Conservation (phyloP, 2,797 vertebrate species). For the Sebastiscus tertius region DNA sequence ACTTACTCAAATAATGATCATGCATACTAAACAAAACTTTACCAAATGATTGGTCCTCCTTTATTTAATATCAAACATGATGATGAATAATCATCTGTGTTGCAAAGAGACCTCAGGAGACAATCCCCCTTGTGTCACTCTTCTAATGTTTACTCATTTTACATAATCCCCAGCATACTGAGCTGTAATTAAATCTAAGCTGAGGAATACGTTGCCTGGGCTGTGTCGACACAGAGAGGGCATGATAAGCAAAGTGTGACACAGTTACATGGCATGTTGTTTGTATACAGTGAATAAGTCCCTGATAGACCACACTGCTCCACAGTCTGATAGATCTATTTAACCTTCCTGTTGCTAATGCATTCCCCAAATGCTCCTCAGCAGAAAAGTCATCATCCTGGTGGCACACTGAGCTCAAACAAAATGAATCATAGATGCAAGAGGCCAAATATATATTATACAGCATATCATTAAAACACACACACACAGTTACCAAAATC, state of each 20-base stretch:
- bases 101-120: constrained; percentile 11
- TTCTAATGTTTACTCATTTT: constrained; percentile 59
- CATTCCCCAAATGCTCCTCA: constrained; percentile 29
- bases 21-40: background rate
- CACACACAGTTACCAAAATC: constrained; percentile 9
- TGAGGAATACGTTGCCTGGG: constrained; percentile 31
- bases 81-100: constrained; percentile 15
- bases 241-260: constrained; percentile 33
- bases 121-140: constrained; percentile 25
- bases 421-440: constrained; percentile 49
- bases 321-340: constrained; percentile 23
- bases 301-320: background rate
- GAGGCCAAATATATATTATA: constrained; percentile 11
- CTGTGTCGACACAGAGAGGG: constrained; percentile 41
- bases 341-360: constrained; percentile 17
- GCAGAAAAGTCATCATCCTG: constrained; percentile 47
- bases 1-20: background rate
- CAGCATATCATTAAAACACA: background rate
- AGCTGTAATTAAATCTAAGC: constrained; percentile 60
- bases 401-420: constrained; percentile 17
- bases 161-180: constrained; percentile 60
- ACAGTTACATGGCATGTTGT: background rate
- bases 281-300: constrained; percentile 9
- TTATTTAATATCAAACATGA: constrained; percentile 2
- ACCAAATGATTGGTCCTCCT: background rate